Evolutionary conservation across 2,888 invertebrate genomes (phyloP).

Genomic region (Cephus runcator): DNA sequence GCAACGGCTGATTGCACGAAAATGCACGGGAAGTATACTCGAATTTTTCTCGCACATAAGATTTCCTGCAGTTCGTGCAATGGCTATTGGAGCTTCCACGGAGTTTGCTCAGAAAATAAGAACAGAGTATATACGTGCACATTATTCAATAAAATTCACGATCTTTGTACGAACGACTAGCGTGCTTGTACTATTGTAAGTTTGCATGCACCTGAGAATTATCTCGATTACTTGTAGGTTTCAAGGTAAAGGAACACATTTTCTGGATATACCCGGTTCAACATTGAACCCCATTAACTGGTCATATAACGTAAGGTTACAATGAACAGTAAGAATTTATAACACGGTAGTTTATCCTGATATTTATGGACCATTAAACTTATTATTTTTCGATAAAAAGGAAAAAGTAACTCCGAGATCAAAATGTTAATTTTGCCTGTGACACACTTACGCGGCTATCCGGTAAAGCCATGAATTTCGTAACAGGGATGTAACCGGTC

Average conservation of each 20-base stretch:
- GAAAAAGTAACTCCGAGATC: conserved; percentile 4
- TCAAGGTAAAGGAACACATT: no score
- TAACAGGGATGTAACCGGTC: neutral
- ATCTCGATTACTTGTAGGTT: no score
- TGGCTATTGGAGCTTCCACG: neutral
- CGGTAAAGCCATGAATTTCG: neutral
- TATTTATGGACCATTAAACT: conserved; percentile 31
- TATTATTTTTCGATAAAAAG: conserved; percentile 27
- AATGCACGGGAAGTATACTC: neutral
- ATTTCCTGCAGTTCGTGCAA: neutral
- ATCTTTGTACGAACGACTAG: no score
- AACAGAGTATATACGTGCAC: neutral
- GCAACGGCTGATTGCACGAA: neutral
- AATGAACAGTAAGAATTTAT: neutral
- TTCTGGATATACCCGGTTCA: no score
- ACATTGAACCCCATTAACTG: no score
- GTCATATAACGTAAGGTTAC: neutral
- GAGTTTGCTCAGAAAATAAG: neutral
- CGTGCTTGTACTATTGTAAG: no score
- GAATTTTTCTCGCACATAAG: neutral
- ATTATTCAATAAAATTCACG: no score
- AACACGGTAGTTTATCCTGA: conserved; percentile 27
- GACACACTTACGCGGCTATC: neutral
- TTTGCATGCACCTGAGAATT: no score
- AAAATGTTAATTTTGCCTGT: neutral